Conservation (phyloP, 92 coral and sea anemone species). For the Scolanthus callimorphus region DNA sequence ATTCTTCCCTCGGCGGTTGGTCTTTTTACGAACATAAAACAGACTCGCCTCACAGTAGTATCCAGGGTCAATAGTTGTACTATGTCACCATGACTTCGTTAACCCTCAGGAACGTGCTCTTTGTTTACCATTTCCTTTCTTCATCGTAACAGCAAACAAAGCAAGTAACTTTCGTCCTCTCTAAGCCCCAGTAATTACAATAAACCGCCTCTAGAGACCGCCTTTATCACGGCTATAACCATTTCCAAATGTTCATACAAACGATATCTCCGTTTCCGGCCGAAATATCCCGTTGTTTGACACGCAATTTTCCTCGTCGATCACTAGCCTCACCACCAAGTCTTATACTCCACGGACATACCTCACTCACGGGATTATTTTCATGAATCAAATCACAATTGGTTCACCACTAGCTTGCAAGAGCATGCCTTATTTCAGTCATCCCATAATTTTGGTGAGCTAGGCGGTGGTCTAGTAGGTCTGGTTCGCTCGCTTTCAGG, state of each 20-base stretch:
- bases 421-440: no score
- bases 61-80: background rate
- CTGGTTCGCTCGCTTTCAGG: slow-evolving; percentile 26
- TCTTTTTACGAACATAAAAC: no score
- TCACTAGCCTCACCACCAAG: slow-evolving; percentile 1
- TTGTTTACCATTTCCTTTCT: background rate
- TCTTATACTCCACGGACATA: background rate
- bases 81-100: background rate
- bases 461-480: slow-evolving; percentile 54
- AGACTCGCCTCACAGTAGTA: no score
- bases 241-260: background rate
- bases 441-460: slow-evolving; percentile 59
- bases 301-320: no score
- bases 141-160: background rate
- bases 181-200: background rate
- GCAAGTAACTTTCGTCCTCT: background rate
- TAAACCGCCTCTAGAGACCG: no score
- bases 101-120: background rate
- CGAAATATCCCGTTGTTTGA: background rate
- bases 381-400: no score
- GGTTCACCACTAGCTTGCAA: no score
- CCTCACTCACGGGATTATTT: no score
- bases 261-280: background rate
- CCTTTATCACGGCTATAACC: background rate
- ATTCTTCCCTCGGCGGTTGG: no score